Percentiles rank a stretch among this genome's conserved stretches.
These are phyloP conservation scores for Todus mexicanus DNA, from an alignment of 2,797 vertebrate species.

Conservation along the genomic window DNA sequence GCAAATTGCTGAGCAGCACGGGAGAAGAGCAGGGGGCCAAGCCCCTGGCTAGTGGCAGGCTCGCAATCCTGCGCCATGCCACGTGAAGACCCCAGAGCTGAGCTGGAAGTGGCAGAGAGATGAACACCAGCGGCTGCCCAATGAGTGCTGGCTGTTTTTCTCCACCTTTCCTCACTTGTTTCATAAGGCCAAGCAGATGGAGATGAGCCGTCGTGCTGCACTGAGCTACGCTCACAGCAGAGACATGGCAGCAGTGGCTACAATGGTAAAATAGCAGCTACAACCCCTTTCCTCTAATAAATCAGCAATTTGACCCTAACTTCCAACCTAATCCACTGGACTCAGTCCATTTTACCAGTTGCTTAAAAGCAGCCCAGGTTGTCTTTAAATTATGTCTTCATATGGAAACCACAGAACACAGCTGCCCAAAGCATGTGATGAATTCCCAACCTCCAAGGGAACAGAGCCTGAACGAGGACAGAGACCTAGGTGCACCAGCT, in stretches of 20 bases:
- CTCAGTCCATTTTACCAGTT: neutral
- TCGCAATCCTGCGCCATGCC: neutral
- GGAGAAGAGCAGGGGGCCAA: neutral
- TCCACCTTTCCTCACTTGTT: neutral
- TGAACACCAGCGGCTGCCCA: neutral
- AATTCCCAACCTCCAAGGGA: neutral
- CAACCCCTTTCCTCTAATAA: neutral
- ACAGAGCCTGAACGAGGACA: neutral
- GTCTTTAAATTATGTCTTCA: neutral
- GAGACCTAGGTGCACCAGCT: neutral
- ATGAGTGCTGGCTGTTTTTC: neutral
- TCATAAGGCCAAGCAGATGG: neutral
- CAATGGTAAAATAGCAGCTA: neutral
- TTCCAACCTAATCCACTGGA: neutral
- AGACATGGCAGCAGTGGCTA: neutral
- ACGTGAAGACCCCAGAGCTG: fast-evolving
- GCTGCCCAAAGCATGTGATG: neutral
- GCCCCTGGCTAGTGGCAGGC: neutral
- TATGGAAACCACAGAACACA: neutral
- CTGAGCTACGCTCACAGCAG: neutral
- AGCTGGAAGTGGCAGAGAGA: neutral
- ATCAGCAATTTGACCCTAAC: neutral
- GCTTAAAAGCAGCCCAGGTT: neutral
- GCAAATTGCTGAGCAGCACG: fast-evolving
- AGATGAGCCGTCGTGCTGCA: neutral